Conservation (phyloP, 2,888 invertebrate genomes). For the Volucella inanis region DNA sequence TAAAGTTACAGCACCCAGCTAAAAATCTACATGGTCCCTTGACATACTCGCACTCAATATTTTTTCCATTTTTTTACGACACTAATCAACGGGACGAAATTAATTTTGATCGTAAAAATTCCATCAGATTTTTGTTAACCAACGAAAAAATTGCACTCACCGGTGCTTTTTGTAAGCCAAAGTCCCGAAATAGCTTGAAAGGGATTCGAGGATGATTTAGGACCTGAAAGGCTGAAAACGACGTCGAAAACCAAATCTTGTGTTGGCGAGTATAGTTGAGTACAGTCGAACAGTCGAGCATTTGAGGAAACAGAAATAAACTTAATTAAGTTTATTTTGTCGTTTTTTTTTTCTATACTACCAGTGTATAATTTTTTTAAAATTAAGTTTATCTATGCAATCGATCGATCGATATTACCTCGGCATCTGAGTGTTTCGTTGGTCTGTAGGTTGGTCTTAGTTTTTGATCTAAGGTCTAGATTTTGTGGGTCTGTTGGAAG, state of each 20-base stretch:
- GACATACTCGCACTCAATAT: constrained; percentile 36
- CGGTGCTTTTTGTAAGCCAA: background rate
- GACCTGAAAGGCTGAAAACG: background rate
- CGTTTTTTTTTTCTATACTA: background rate
- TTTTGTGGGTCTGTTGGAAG: background rate
- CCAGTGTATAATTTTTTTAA: background rate
- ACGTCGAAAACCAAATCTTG: background rate
- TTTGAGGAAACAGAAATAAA: constrained; percentile 49
- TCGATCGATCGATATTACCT: constrained; percentile 62
- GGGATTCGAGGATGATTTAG: background rate
- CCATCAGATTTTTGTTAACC: constrained; percentile 26
- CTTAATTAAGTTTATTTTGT: constrained; percentile 57
- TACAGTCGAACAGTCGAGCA: background rate
- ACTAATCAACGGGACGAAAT: constrained; percentile 34
- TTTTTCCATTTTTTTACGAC: constrained; percentile 52
- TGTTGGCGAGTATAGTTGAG: too few species aligned
- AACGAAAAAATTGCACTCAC: constrained; percentile 30
- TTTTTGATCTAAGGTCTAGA: background rate
- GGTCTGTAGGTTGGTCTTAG: background rate
- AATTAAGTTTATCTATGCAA: constrained; percentile 55
- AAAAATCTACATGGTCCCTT: constrained; percentile 16
- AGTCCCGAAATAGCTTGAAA: too few species aligned
- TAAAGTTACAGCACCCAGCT: constrained; percentile 25
- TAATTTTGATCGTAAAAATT: constrained; percentile 67
- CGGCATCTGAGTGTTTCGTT: constrained; percentile 27